These are phyloP conservation scores for Drosophila pachea DNA, from an alignment of 1,140 invertebrate species.

Conservation along the genomic window DNA sequence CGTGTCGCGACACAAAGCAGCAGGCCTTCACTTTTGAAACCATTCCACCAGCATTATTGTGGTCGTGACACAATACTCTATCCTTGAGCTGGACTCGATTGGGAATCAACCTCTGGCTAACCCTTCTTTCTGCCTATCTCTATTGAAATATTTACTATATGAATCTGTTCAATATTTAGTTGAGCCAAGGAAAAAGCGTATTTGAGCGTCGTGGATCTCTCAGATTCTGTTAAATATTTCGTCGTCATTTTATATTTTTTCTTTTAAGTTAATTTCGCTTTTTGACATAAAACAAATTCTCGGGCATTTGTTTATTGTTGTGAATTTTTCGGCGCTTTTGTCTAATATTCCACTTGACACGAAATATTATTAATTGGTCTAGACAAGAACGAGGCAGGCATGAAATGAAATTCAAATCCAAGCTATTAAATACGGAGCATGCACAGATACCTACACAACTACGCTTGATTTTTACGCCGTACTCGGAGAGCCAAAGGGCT, in stretches of 20 bases:
- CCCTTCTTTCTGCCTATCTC: too few relatives aligned
- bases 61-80: neutral
- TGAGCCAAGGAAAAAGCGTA: neutral
- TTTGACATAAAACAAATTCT: slow-evolving; percentile 55
- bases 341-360: slow-evolving; percentile 65
- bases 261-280: slow-evolving; percentile 1
- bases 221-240: neutral
- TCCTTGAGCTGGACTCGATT: too few relatives aligned
- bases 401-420: slow-evolving; percentile 34
- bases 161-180: too few relatives aligned
- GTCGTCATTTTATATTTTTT: neutral
- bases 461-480: neutral
- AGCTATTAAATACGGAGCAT: slow-evolving; percentile 11
- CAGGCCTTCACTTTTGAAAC: slow-evolving; percentile 8
- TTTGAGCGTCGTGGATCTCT: neutral
- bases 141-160: too few relatives aligned
- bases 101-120: too few relatives aligned
- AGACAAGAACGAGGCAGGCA: slow-evolving; percentile 49
- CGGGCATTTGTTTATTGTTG: slow-evolving; percentile 56
- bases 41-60: neutral
- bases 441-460: slow-evolving; percentile 13
- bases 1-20: slow-evolving; percentile 24
- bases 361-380: slow-evolving; percentile 74
- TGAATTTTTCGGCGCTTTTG: slow-evolving; percentile 46
- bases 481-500: neutral